These are phyloP conservation scores for Microdon myrmicae DNA, from an alignment of 2,888 invertebrate genomes.

Conservation along the genomic window DNA sequence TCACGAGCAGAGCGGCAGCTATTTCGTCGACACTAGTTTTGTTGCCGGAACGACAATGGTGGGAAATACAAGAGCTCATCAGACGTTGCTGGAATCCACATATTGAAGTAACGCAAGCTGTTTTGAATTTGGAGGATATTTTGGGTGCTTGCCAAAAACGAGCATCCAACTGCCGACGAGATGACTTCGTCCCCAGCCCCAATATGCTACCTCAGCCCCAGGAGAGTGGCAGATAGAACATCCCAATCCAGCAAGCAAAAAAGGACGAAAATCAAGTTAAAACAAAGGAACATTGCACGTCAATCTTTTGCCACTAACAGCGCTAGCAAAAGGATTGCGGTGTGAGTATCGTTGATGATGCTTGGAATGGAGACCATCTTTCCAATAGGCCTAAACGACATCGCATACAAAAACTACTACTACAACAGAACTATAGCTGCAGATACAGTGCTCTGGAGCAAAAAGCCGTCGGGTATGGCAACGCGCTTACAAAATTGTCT, in stretches of 20 bases:
- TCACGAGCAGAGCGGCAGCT: neutral
- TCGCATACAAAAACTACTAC: neutral
- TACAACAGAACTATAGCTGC: constrained; percentile 15
- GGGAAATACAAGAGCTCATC: constrained; percentile 20
- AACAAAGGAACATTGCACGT: constrained; percentile 42
- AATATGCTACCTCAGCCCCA: too few relatives aligned
- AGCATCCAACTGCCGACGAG: constrained; percentile 1
- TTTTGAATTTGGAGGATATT: constrained; percentile 47
- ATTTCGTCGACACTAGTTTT: constrained; percentile 11
- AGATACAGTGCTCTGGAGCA: constrained; percentile 10
- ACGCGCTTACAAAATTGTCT: constrained; percentile 33
- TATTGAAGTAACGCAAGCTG: constrained; percentile 47
- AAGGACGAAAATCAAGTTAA: constrained; percentile 27
- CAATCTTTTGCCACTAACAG: constrained; percentile 35
- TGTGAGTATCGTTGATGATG: constrained; percentile 11
- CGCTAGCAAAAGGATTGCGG: constrained; percentile 21
- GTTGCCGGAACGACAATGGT: too few relatives aligned
- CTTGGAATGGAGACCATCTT: constrained; percentile 24
- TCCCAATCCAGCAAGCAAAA: too few relatives aligned
- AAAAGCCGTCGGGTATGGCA: constrained; percentile 4
- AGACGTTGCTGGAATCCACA: constrained; percentile 34
- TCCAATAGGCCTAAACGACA: constrained; percentile 22
- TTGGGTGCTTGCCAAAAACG: constrained; percentile 44
- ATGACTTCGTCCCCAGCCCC: neutral
- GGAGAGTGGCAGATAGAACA: neutral